phyloP scores from a whole-genome alignment of 2,888 invertebrate genomes.

The Elegia similella region DNA sequence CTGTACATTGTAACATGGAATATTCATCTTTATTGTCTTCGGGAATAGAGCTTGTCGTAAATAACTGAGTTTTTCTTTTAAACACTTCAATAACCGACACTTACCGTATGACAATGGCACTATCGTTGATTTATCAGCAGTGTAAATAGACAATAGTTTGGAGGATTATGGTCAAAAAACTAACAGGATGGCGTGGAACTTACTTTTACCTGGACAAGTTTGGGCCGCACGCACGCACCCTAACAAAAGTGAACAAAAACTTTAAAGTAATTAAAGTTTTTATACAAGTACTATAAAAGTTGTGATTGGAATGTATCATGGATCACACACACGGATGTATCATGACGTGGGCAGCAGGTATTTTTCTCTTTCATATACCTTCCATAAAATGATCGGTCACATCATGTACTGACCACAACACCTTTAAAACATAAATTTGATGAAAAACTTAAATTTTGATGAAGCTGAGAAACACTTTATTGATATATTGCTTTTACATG shows the following conservation, averaged over 20 bases:
- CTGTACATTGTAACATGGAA: background rate
- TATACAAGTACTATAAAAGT: background rate
- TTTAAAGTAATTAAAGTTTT: background rate
- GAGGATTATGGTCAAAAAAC: slow-evolving; percentile 1
- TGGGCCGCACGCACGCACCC: background rate
- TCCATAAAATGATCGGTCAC: too few relatives aligned
- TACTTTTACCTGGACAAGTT: background rate
- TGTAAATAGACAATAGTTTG: slow-evolving; percentile 21
- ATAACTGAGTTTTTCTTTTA: slow-evolving; percentile 21
- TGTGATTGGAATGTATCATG: background rate
- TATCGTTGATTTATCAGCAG: slow-evolving; percentile 7
- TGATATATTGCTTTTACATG: too few relatives aligned
- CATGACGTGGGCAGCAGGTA: too few relatives aligned
- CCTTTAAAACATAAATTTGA: too few relatives aligned
- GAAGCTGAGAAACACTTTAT: too few relatives aligned
- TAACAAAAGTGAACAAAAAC: background rate
- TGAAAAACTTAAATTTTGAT: too few relatives aligned
- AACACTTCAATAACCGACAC: slow-evolving; percentile 19
- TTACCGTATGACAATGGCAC: slow-evolving; percentile 19
- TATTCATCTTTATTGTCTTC: slow-evolving; percentile 15
- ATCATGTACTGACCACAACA: too few relatives aligned
- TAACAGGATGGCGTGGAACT: background rate
- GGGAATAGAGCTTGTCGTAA: slow-evolving; percentile 16
- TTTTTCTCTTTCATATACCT: too few relatives aligned
- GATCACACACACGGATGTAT: too few relatives aligned